These are phyloP conservation scores for Pangasius krempfi DNA, from an alignment of 2,797 vertebrate genomes.

Conservation along the genomic window DNA sequence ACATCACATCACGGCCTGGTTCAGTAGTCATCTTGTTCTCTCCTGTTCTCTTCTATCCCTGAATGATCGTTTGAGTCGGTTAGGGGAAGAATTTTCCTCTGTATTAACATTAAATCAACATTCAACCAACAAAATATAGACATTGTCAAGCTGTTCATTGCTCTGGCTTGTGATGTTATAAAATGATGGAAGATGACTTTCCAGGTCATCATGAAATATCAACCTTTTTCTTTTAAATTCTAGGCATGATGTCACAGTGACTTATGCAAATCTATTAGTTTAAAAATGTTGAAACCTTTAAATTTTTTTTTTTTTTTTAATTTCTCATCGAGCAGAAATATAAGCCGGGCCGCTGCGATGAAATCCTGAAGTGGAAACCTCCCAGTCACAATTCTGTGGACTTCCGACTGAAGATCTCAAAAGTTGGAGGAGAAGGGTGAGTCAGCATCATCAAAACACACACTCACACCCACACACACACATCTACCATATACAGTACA, in stretches of 20 bases:
- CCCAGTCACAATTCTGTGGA: constrained; percentile 98
- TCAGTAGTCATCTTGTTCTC: no score
- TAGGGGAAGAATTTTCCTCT: background rate
- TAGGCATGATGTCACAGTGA: background rate
- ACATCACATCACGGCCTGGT: background rate
- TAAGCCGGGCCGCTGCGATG: constrained; percentile 92
- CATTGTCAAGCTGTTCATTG: background rate
- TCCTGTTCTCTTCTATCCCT: background rate
- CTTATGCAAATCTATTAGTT: background rate
- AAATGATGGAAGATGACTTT: background rate
- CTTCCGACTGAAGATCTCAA: constrained; percentile 97
- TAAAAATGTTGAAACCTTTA: background rate
- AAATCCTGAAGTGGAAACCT: constrained; percentile 99
- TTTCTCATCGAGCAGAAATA: constrained; percentile 83
- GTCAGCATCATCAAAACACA: constrained; percentile 66
- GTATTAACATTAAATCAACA: background rate
- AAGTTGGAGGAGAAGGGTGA: constrained; percentile 97
- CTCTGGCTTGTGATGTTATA: background rate
- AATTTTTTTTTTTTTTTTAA: background rate
- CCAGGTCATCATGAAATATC: background rate
- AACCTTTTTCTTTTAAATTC: background rate
- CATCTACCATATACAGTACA: background rate
- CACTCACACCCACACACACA: constrained; percentile 27
- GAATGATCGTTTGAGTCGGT: background rate
- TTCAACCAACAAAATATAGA: background rate